Conservation (phyloP, 2,113 vertebrate species). For the Columbina picui region DNA sequence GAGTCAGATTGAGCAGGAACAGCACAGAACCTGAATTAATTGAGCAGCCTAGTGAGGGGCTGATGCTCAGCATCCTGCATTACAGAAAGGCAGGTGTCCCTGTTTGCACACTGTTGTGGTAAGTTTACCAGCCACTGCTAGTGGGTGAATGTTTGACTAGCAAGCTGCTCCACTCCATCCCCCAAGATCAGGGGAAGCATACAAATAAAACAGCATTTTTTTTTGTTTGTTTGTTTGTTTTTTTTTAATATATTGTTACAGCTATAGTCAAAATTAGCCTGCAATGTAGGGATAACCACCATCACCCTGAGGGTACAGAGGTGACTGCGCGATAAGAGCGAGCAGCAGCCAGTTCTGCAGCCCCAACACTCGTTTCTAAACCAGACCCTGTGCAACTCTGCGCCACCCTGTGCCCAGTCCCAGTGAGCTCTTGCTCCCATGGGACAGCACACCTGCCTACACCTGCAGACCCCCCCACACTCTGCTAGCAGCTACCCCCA, state of each 20-base stretch:
- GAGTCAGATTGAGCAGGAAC: not conserved
- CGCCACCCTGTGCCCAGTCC: too few relatives aligned
- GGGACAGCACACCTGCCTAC: not conserved
- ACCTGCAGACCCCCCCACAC: not conserved
- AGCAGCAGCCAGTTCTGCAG: not conserved
- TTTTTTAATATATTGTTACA: too few relatives aligned
- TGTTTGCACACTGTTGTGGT: not conserved
- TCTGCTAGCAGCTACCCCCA: accelerated
- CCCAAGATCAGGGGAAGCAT: not conserved
- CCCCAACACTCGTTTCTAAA: not conserved
- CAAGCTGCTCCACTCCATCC: not conserved
- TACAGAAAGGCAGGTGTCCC: not conserved
- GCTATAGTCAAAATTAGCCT: not conserved
- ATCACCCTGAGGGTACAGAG: not conserved
- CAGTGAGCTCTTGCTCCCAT: accelerated
- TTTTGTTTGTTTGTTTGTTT: too few relatives aligned
- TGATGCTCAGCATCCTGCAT: not conserved
- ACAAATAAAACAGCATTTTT: not conserved
- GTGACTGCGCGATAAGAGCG: not conserved
- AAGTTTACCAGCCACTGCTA: not conserved
- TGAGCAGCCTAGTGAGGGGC: not conserved
- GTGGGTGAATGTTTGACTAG: not conserved
- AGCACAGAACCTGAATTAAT: not conserved
- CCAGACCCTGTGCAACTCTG: not conserved
- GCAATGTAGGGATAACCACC: not conserved